A percentile compares a stretch with the other conserved stretches of the same genome.
phyloP scores from a whole-genome alignment of 2,888 invertebrate species.

The Erebia epiphron region DNA sequence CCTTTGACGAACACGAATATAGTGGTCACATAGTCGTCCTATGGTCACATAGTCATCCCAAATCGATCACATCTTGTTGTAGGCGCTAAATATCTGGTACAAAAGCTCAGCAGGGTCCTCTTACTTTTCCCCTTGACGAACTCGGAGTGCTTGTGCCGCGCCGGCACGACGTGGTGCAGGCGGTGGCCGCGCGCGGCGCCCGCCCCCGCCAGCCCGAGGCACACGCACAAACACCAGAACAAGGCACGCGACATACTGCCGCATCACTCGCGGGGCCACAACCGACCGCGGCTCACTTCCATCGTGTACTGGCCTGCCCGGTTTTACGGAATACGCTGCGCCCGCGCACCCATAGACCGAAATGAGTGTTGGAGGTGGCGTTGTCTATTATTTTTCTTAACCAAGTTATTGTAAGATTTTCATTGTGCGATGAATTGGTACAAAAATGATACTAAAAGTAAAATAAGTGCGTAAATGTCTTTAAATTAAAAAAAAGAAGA shows the following conservation, averaged over 20 bases:
- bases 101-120: conserved; percentile 47
- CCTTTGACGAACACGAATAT: no score
- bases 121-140: conserved; percentile 92
- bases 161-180: conserved; percentile 60
- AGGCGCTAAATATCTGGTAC: neutral
- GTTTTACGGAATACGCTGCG: conserved; percentile 62
- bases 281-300: conserved; percentile 69
- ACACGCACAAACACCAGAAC: conserved; percentile 71
- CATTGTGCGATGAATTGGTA: no score
- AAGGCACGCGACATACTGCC: conserved; percentile 76
- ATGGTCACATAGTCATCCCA: neutral
- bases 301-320: conserved; percentile 74
- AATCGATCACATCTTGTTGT: neutral
- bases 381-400: neutral
- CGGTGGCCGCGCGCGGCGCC: conserved; percentile 61
- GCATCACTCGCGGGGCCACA: conserved; percentile 76
- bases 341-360: conserved; percentile 65
- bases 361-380: conserved; percentile 43
- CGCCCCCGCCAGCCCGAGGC: conserved; percentile 54
- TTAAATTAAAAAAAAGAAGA: no score
- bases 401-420: no score
- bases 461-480: no score
- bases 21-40: neutral
- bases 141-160: conserved; percentile 82
- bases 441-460: neutral